These are phyloP conservation scores for Antheraea assamensis DNA, from an alignment of 2,888 invertebrate genomes.

Conservation along the genomic window DNA sequence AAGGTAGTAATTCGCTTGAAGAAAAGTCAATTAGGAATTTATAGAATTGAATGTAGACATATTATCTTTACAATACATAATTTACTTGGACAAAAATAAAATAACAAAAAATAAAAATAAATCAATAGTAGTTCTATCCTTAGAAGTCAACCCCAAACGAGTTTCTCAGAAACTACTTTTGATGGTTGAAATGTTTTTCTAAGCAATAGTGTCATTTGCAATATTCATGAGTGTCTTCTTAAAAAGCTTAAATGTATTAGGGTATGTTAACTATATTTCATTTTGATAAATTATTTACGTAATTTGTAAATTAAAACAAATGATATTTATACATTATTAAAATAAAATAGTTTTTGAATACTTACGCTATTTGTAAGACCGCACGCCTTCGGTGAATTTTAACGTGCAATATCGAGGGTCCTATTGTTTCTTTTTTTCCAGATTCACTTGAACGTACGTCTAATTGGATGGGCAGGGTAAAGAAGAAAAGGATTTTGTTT, in stretches of 20 bases:
- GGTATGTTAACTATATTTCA: not conserved
- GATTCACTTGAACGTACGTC: constrained; percentile 57
- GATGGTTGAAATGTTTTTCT: not conserved
- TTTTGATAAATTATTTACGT: not conserved
- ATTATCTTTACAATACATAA: no score
- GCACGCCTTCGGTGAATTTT: constrained; percentile 55
- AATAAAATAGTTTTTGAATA: not conserved
- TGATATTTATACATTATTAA: no score
- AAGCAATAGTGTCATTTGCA: not conserved
- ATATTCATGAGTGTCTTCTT: no score
- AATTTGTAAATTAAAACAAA: no score
- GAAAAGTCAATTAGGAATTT: not conserved
- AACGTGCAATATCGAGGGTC: constrained; percentile 66
- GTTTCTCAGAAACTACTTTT: not conserved
- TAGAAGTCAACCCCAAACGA: not conserved
- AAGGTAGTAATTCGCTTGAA: not conserved
- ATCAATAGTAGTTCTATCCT: not conserved
- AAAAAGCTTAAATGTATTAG: no score
- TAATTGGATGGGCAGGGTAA: constrained; percentile 66
- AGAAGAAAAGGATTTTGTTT: constrained; percentile 50
- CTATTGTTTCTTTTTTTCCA: constrained; percentile 67
- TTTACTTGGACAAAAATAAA: no score
- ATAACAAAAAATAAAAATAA: not conserved
- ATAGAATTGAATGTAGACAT: no score
- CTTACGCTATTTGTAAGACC: constrained; percentile 36